Percentiles rank a stretch among this genome's conserved stretches.
phyloP scores from a whole-genome alignment of 2,888 invertebrate species.

The Drosophila pegasa region DNA sequence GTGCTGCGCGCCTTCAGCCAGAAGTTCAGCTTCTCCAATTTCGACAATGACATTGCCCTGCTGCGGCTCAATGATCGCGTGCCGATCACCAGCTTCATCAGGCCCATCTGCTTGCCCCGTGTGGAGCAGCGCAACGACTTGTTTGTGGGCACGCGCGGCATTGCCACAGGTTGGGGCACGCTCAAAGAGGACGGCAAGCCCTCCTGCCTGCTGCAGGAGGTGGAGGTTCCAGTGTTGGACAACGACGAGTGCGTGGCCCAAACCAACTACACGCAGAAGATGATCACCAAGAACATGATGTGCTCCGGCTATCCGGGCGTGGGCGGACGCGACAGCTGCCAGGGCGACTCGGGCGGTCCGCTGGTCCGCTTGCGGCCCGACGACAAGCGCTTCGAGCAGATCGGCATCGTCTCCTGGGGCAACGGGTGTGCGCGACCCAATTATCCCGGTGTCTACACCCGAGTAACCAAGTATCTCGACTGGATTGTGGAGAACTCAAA shows the following conservation, averaged over 20 bases:
- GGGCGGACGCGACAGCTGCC: slow-evolving; percentile 80
- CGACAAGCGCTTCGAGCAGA: slow-evolving; percentile 92
- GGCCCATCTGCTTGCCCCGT: slow-evolving; percentile 93
- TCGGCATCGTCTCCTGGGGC: slow-evolving; percentile 96
- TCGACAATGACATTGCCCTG: slow-evolving; percentile 94
- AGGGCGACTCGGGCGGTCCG: slow-evolving; percentile 87
- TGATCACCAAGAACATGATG: slow-evolving; percentile 95
- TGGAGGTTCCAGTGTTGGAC: slow-evolving; percentile 88
- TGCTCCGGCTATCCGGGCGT: slow-evolving; percentile 83
- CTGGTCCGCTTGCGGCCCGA: slow-evolving; percentile 89
- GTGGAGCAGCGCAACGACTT: slow-evolving; percentile 88
- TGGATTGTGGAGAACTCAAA: slow-evolving; percentile 92
- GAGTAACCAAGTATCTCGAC: slow-evolving; percentile 92
- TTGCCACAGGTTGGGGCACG: slow-evolving; percentile 95
- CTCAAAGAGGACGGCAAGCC: slow-evolving; percentile 94
- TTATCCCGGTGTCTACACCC: slow-evolving; percentile 94
- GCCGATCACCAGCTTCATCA: slow-evolving; percentile 91
- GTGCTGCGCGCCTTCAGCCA: slow-evolving; percentile 91
- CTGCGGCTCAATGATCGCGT: slow-evolving; percentile 92
- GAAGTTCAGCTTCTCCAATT: slow-evolving; percentile 93
- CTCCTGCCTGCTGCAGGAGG: slow-evolving; percentile 93
- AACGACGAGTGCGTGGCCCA: slow-evolving; percentile 89
- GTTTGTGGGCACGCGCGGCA: slow-evolving; percentile 90
- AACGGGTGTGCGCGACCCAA: slow-evolving; percentile 94
- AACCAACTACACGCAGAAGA: slow-evolving; percentile 92